Evolutionary conservation across 2,113 vertebrate genomes (phyloP), one percentile per base, ranked within the genome.

Genomic region (Calidris pygmaea): DNA sequence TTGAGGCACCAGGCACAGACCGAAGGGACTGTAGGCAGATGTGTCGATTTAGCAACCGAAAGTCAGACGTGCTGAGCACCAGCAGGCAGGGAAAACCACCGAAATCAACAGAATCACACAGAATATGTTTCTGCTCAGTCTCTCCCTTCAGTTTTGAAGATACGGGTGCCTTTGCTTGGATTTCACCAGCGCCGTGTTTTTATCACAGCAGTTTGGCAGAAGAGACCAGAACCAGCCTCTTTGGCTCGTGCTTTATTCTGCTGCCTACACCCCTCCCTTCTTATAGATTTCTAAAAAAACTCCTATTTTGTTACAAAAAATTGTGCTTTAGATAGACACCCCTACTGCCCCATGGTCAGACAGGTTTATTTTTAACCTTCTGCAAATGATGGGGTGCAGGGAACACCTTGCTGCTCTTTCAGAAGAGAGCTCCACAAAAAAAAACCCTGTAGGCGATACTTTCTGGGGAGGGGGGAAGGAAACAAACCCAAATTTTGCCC

Each of bases 11-110:
- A 12, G 6, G 6, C 26, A 7, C 35, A 71, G n/a, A 86, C 53
- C 47, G 4, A 58, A 81, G 86, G 78, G 90, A n/a, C 88, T 32
- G 7, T 5, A n/a, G 5, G 43, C 45, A 87, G 66, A 18, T 0
- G 0, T 13, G 47, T 11, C 39, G 22, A 85, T 96, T 96, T 94
- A 96, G 91, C 70, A 96, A 95, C 91, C 0, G 93, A 97, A 95
- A 96, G 60, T 72, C 73, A 91, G 77, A 39, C 56, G 14, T 0
- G 9, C 62, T 29, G 53, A 82, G 74, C 6, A 1, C 34, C 4
- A 0, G 52, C 62, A n/a, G 52, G 4, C 47, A 50, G 39, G 53
- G 84, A 68, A 45, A 87, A 52, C 45, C 90, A 92, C 90, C 5
- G 1, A 77, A 77, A 72, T 27, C 24, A 65, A 14, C 65, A 90